Base-by-base conservation (phyloP, 2,113 vertebrate species). In the Phocoena phocoena region DNA sequence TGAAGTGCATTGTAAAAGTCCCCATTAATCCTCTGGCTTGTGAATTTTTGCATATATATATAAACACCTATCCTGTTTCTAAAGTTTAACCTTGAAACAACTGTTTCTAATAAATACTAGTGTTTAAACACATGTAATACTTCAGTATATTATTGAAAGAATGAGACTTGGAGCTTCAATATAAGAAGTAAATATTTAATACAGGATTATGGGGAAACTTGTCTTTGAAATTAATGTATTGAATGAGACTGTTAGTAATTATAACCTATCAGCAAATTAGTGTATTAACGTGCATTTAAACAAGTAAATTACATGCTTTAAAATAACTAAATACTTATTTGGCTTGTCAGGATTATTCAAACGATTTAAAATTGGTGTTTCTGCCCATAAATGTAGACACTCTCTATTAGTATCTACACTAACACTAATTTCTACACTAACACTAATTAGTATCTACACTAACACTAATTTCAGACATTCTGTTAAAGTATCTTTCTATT, bases 51-150 rank as follows among this genome's bases (percentile, higher is more conserved):
- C 31, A 90, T 50, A 60, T 70, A 53, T 68, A 6, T 31, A 73
- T 97, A 92, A n/a, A 36, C 9, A 79, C 2, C 23, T 85, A 58
- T 68, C 73, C 26, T 88, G 33, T 84, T 84, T 20, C 14, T 98
- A 93, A 96, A 70, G 2, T 44, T 95, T 88, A 84, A 83, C 25
- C 26, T 96, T 3, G 0, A 89, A 96, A 95, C 95, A 20, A 96
- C 0, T 95, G 53, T 87, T 97, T 95, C 89, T 97, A 95, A 98
- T 97, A 95, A 97, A 97, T 93, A 83, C 18, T 96, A 87, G 95
- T 93, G 41, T 47, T 60, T 89, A 79, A 73, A 80, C 13, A 18
- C 36, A 70, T 68, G 14, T 71, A 65, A 60, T 65, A 31, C 13
- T 90, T 88, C 11, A 91, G 44, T 73, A 47, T 80, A 44, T 71